Conservation (phyloP, 2,797 vertebrate species). For the Syndactyla subalaris region DNA sequence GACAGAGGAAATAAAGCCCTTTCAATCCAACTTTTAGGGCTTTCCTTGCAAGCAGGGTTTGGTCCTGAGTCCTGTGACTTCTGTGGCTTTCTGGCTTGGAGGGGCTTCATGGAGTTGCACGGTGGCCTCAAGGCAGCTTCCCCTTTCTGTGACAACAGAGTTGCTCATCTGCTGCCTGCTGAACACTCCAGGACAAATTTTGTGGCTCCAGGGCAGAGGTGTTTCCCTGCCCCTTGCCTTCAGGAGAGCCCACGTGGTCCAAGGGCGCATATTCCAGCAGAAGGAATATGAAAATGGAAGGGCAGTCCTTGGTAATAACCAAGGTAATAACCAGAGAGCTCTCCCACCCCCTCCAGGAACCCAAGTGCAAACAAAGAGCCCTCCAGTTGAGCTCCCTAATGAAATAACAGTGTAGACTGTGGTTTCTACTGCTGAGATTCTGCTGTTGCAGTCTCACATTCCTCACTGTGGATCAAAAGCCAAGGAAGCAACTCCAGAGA, state of each 20-base stretch:
- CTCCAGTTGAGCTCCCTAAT: not conserved
- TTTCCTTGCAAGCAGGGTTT: not conserved
- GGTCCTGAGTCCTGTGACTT: not conserved
- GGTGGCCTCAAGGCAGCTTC: not conserved
- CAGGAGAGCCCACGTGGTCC: not conserved
- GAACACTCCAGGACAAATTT: not conserved
- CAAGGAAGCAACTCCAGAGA: not conserved
- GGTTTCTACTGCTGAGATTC: not conserved
- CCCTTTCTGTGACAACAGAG: not conserved
- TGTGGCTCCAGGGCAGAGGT: not conserved
- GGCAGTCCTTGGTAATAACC: not conserved
- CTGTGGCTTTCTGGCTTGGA: not conserved
- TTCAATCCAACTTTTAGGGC: not conserved
- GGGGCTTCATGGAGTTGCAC: not conserved
- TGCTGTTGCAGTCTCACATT: not conserved
- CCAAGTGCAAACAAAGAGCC: not conserved
- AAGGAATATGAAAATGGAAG: not conserved
- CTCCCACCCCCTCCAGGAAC: not conserved
- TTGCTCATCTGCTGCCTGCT: not conserved
- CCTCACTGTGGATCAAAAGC: not conserved
- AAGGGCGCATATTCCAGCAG: not conserved
- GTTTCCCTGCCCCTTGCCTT: not conserved
- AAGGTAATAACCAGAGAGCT: not conserved
- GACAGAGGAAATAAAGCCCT: not conserved
- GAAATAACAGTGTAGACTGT: not conserved